phyloP scores from a whole-genome alignment of 2,797 vertebrate genomes.

The Kryptolebias ocellatus region DNA sequence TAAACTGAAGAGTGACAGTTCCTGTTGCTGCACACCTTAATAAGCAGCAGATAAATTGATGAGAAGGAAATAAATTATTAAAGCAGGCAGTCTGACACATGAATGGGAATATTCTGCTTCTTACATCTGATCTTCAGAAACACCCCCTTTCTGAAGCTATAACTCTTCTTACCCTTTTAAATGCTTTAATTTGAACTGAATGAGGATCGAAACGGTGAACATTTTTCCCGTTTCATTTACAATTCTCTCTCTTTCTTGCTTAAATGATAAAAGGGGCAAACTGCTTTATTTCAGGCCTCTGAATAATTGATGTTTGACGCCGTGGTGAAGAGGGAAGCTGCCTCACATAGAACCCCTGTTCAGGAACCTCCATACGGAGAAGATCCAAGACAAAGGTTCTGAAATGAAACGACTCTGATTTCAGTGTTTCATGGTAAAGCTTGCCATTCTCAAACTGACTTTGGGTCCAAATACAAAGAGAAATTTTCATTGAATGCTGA shows the following conservation, averaged over 20 bases:
- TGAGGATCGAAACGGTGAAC: slow-evolving; percentile 36
- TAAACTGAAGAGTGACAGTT: background rate
- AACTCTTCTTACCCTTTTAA: slow-evolving; percentile 14
- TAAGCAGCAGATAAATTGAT: slow-evolving; percentile 27
- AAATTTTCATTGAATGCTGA: too few species aligned
- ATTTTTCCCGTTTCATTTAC: slow-evolving; percentile 61
- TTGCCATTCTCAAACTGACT: too few species aligned
- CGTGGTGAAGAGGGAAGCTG: slow-evolving; percentile 63
- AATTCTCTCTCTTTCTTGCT: slow-evolving; percentile 63
- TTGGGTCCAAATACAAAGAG: too few species aligned
- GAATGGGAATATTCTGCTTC: slow-evolving; percentile 35
- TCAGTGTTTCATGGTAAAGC: too few species aligned
- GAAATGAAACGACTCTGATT: background rate
- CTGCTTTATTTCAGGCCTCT: slow-evolving; percentile 71
- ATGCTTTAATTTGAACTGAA: slow-evolving; percentile 66
- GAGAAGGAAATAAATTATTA: slow-evolving; percentile 28
- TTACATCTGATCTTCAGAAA: slow-evolving; percentile 25
- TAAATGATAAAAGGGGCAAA: slow-evolving; percentile 60
- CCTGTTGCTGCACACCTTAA: background rate
- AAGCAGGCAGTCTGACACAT: slow-evolving; percentile 33
- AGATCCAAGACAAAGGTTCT: background rate
- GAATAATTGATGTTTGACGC: slow-evolving; percentile 77
- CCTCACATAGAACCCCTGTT: slow-evolving; percentile 44
- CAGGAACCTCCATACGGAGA: slow-evolving; percentile 5
- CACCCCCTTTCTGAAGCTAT: background rate